Evolutionary conservation across 1,140 invertebrate species (phyloP).

Genomic region (Pteromalus puparum): DNA sequence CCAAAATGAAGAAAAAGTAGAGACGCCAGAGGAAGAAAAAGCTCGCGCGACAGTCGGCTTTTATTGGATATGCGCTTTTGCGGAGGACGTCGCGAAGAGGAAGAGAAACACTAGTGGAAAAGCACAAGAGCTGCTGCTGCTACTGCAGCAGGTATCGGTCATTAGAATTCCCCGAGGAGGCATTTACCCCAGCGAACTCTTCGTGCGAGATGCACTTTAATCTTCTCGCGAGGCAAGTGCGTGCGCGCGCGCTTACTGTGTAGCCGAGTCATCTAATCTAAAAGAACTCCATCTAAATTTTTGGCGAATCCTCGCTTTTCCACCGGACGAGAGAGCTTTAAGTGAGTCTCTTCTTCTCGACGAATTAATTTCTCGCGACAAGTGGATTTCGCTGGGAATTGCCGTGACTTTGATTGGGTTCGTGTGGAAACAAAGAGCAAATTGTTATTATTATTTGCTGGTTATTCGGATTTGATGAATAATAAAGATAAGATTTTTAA

Average conservation of each 20-base stretch:
- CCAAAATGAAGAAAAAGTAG: neutral
- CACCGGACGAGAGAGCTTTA: neutral
- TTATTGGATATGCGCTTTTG: constrained; percentile 41
- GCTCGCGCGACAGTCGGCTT: neutral
- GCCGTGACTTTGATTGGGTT: neutral
- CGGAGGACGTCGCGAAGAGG: neutral
- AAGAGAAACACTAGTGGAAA: neutral
- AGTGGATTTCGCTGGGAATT: neutral
- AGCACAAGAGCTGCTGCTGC: neutral
- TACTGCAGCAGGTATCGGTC: constrained; percentile 20
- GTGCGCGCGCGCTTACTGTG: neutral
- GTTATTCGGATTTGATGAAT: no score
- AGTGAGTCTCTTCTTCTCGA: neutral
- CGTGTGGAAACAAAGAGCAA: neutral
- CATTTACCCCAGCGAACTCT: constrained; percentile 11
- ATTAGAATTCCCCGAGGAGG: constrained; percentile 45
- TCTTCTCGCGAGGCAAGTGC: constrained; percentile 15
- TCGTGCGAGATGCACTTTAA: constrained; percentile 29
- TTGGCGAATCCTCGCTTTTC: neutral
- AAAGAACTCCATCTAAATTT: constrained; percentile 23
- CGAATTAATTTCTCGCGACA: neutral
- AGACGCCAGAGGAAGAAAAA: neutral
- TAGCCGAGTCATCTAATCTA: constrained; percentile 21
- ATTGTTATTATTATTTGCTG: no score
- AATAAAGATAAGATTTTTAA: no score